Evolutionary conservation across 1,140 invertebrate species (phyloP).

Genomic region (Cherax destructor): DNA sequence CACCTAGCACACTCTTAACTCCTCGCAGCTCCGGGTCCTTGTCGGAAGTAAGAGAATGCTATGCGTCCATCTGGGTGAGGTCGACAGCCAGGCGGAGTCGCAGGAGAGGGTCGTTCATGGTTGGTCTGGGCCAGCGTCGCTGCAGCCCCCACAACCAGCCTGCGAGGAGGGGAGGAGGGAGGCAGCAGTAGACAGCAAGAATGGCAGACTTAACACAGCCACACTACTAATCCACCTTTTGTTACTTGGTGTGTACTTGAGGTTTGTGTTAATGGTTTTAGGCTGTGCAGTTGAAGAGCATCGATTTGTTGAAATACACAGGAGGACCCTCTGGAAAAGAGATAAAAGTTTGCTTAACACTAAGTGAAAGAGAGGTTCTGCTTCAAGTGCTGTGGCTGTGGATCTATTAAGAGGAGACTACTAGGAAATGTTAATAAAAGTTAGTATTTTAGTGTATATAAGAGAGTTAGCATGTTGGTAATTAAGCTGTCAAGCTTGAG

Average conservation of each 20-base stretch:
- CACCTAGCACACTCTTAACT: conserved; percentile 20
- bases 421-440: conserved; percentile 12
- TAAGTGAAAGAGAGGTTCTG: not conserved
- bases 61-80: conserved; percentile 61
- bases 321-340: conserved; percentile 59
- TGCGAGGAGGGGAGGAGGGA: conserved; percentile 26
- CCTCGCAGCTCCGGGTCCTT: conserved; percentile 14
- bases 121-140: conserved; percentile 23
- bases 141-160: conserved; percentile 56
- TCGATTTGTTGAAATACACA: conserved; percentile 68
- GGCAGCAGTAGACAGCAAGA: conserved; percentile 43
- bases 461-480: too few relatives aligned
- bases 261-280: conserved; percentile 60
- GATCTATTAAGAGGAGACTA: not conserved
- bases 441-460: conserved; percentile 15
- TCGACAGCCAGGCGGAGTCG: conserved; percentile 56
- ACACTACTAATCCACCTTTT: conserved; percentile 27
- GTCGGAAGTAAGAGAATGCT: conserved; percentile 20
- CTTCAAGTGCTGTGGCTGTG: conserved; percentile 10
- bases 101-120: conserved; percentile 50
- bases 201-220: conserved; percentile 49
- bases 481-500: too few relatives aligned
- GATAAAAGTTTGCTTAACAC: conserved; percentile 21
- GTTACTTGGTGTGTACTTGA: conserved; percentile 48
- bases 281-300: conserved; percentile 67